Evolutionary conservation across 2,888 invertebrate genomes (phyloP).

Genomic region (Steinernema scapterisci): DNA sequence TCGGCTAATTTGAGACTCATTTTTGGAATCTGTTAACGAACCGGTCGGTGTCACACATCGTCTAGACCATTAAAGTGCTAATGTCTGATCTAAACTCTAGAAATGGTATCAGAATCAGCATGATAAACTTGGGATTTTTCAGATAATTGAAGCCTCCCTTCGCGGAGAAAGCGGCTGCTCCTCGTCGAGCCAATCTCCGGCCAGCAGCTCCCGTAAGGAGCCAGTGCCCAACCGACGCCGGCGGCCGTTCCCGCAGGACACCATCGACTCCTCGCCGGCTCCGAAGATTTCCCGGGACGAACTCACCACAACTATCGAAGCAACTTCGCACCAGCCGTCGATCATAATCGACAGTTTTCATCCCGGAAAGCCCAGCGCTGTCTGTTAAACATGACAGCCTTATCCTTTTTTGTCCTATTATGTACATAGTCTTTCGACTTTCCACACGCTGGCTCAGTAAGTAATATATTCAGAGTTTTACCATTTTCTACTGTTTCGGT

Average conservation of each 20-base stretch:
- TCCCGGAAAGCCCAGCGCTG: conserved; percentile 5
- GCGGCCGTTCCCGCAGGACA: background rate
- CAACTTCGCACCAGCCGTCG: conserved; percentile 6
- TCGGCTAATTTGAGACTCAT: too few relatives aligned
- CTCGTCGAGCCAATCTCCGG: background rate
- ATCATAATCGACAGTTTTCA: conserved; percentile 6
- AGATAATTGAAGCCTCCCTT: conserved; percentile 2
- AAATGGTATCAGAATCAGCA: too few relatives aligned
- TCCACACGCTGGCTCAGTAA: too few relatives aligned
- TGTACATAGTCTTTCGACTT: conserved; percentile 10
- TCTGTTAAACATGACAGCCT: background rate
- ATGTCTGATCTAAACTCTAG: too few relatives aligned
- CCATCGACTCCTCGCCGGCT: conserved; percentile 3
- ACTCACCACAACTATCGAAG: conserved; percentile 14
- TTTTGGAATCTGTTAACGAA: too few relatives aligned
- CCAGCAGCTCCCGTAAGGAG: background rate
- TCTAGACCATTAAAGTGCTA: too few relatives aligned
- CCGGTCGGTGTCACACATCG: too few relatives aligned
- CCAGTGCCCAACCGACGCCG: background rate
- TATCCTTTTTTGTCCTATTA: background rate
- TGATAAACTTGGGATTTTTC: too few relatives aligned
- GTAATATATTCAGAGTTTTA: background rate
- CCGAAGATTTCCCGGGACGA: conserved; percentile 9
- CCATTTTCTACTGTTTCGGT: conserved; percentile 13
- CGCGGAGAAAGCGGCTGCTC: background rate